Base-by-base conservation (phyloP, 2,888 invertebrate genomes). In the Neoitamus cyanurus region DNA sequence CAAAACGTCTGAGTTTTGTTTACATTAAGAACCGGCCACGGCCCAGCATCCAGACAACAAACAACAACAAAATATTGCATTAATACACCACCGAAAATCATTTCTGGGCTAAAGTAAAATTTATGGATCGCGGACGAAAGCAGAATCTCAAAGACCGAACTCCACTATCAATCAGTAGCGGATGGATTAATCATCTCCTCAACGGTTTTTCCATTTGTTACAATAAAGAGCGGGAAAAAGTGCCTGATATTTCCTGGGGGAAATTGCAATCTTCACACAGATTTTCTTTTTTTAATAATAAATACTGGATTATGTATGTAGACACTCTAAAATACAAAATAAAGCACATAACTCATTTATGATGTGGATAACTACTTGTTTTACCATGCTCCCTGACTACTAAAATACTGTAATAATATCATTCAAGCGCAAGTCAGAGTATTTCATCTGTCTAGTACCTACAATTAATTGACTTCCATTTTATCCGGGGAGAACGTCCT, bases 121-220 rank as follows among this genome's bases (percentile, higher is more conserved):
- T 73, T 73, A 73, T 73, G 73, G 36, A 73, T 36, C 20, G 34
- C 20, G 73, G 15, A 58, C 58, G 73, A 73, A 36, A 73, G 9
- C 31, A 15, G 20, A 73, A 73, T 34, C n/a, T 73, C 31, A 73
- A 36, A 20, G 34, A n/a, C 25, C 20, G 25, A 73, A 73, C 36
- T n/a, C n/a, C 36, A 73, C 73, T 73, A 73, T 73, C 36, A 73
- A 73, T 73, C 73, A 73, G 73, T 20, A 36, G 31, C 15, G n/a
- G 73, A 36, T 15, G 15, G 20, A 73, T 73, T 73, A 36, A 34
- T 73, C 73, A 73, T 37, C 20, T 36, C 11, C 28, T 31, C 34
- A 36, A 73, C 15, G 31, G 31, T 73, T 37, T 73, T 1, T 36
- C 73, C 73, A 73, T 36, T 73, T 73, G 31, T 73, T 73, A 20